phyloP scores from a whole-genome alignment of 2,888 invertebrate genomes.

The Rosalia funebris region DNA sequence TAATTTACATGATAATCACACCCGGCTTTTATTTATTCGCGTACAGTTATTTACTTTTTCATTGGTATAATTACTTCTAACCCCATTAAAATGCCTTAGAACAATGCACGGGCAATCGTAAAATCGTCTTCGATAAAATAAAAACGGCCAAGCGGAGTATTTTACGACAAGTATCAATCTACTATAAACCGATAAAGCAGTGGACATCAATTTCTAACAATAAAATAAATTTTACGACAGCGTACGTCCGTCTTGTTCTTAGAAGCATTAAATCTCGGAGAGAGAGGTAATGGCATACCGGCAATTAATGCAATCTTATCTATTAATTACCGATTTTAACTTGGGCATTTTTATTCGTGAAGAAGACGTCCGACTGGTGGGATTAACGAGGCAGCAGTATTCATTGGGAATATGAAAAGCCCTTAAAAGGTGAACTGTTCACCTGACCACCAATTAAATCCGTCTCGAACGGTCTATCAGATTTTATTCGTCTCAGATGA shows the following conservation, averaged over 20 bases:
- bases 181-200: constrained; percentile 39
- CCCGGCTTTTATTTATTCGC: not conserved
- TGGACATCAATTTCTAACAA: constrained; percentile 41
- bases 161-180: constrained; percentile 24
- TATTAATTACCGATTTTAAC: constrained; percentile 37
- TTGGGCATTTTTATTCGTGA: constrained; percentile 21
- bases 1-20: too few species aligned
- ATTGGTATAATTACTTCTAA: constrained; percentile 13
- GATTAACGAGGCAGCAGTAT: constrained; percentile 19
- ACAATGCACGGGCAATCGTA: constrained; percentile 23
- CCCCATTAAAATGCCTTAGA: constrained; percentile 12
- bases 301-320: constrained; percentile 45
- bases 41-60: constrained; percentile 7
- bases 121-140: constrained; percentile 14
- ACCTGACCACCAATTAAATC: constrained; percentile 18
- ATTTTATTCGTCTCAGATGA: constrained; percentile 38
- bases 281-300: constrained; percentile 31
- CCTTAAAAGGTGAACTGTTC: constrained; percentile 22
- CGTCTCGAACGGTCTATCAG: constrained; percentile 28
- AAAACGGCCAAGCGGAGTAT: constrained; percentile 1
- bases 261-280: constrained; percentile 42
- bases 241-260: constrained; percentile 34
- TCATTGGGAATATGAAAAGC: constrained; percentile 1
- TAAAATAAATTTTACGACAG: constrained; percentile 41
- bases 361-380: constrained; percentile 20